Evolutionary conservation across 2,113 vertebrate species (phyloP).

Genomic region (Podarcis cretensis): DNA sequence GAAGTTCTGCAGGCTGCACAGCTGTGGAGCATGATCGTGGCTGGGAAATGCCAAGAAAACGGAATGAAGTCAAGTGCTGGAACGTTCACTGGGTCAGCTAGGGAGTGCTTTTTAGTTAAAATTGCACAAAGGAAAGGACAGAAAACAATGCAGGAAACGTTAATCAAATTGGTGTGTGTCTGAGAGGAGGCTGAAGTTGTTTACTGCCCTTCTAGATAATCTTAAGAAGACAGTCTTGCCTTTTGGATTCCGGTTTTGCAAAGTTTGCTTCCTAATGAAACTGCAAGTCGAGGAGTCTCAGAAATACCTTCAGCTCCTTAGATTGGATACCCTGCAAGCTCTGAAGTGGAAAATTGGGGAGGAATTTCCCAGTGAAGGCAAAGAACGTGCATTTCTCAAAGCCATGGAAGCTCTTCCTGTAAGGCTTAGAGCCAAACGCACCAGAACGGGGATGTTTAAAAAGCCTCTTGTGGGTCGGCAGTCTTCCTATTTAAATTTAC

Average conservation of each 20-base stretch:
- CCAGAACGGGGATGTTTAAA: slow-evolving; percentile 9
- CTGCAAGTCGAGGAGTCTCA: background rate
- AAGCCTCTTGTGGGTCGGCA: background rate
- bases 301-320: background rate
- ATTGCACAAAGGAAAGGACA: slow-evolving; percentile 21
- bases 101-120: slow-evolving; percentile 49
- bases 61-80: slow-evolving; percentile 44
- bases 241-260: background rate
- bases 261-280: background rate
- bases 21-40: background rate
- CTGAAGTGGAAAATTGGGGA: background rate
- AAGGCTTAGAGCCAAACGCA: background rate
- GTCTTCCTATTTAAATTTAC: background rate
- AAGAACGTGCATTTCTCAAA: slow-evolving; percentile 1
- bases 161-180: slow-evolving; percentile 8
- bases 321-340: background rate
- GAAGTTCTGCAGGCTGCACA: slow-evolving; percentile 19
- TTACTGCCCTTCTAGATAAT: background rate
- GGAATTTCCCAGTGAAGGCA: slow-evolving; percentile 2
- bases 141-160: slow-evolving; percentile 29
- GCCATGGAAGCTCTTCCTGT: background rate
- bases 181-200: background rate
- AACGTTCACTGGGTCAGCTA: slow-evolving; percentile 40
- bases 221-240: background rate
- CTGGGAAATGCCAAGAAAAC: slow-evolving; percentile 47